A percentile compares a stretch with the other conserved stretches of the same genome.
Evolutionary conservation across 1,140 invertebrate genomes (phyloP).

Genomic region (Neodiprion fabricii): DNA sequence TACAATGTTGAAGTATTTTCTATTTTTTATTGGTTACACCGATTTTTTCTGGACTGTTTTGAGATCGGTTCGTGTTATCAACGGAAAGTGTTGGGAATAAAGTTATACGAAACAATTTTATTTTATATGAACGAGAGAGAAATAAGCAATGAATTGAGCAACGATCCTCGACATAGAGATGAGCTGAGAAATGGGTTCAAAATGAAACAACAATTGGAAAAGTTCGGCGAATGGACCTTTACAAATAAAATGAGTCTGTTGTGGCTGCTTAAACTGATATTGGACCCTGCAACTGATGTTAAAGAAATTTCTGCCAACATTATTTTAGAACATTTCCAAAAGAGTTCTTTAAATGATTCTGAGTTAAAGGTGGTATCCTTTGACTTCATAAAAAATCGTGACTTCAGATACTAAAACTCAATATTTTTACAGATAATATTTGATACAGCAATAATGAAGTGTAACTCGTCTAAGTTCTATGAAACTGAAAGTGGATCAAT

Average conservation of each 20-base stretch:
- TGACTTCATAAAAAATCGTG: neutral
- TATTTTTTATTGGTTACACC: constrained; percentile 62
- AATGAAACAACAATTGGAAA: constrained; percentile 22
- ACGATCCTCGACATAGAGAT: constrained; percentile 23
- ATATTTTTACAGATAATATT: constrained; percentile 43
- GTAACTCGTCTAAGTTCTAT: constrained; percentile 63
- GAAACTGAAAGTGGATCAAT: constrained; percentile 63
- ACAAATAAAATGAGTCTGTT: constrained; percentile 40
- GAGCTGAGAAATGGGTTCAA: constrained; percentile 15
- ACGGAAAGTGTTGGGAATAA: constrained; percentile 58
- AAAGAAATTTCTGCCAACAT: constrained; percentile 53
- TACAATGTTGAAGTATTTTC: constrained; percentile 22
- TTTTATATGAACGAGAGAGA: constrained; percentile 23
- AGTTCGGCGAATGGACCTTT: constrained; percentile 48
- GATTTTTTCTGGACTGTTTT: constrained; percentile 58
- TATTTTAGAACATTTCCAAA: constrained; percentile 53
- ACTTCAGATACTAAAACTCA: neutral
- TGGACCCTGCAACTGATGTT: constrained; percentile 60
- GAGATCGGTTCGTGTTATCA: constrained; percentile 65
- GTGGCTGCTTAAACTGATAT: constrained; percentile 48
- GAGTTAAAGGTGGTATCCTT: constrained; percentile 40
- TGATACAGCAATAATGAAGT: constrained; percentile 49
- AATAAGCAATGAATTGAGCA: constrained; percentile 9
- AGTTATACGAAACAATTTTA: constrained; percentile 51
- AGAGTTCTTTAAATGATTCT: constrained; percentile 24